phyloP scores from a whole-genome alignment of 2,888 invertebrate genomes.

The Heliconius charithonia region DNA sequence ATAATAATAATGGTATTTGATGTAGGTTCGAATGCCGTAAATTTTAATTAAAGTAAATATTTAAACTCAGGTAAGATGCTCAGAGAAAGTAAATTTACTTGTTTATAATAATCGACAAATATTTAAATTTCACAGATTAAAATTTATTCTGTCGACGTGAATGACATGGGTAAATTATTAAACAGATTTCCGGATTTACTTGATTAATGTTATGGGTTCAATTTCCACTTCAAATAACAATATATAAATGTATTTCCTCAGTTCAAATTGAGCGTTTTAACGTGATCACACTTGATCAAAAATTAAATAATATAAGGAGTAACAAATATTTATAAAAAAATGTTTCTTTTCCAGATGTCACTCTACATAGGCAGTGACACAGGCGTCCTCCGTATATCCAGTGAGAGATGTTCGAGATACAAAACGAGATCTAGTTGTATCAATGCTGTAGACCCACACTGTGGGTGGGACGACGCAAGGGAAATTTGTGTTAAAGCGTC shows the following conservation, averaged over 20 bases:
- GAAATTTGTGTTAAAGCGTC: conserved; percentile 88
- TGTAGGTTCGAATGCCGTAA: background rate
- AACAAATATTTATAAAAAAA: no score
- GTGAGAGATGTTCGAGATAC: conserved; percentile 91
- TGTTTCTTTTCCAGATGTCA: conserved; percentile 81
- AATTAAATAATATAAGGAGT: background rate
- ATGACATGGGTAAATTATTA: background rate
- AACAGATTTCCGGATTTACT: background rate
- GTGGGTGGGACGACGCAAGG: conserved; percentile 94
- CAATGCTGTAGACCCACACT: conserved; percentile 95
- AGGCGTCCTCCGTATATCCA: conserved; percentile 88
- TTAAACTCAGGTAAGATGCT: background rate
- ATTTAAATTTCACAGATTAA: background rate
- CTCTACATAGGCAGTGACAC: conserved; percentile 89
- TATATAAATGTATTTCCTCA: background rate
- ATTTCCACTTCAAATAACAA: background rate
- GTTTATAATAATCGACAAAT: background rate
- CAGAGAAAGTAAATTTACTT: background rate
- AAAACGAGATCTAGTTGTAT: conserved; percentile 88
- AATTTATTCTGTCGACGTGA: background rate
- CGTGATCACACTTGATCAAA: background rate
- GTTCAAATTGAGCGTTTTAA: background rate
- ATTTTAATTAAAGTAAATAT: background rate
- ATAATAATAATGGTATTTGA: background rate
- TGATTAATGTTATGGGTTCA: background rate